Evolutionary conservation across 2,113 vertebrate species (phyloP).

Genomic region (Odontophorus gujanensis): DNA sequence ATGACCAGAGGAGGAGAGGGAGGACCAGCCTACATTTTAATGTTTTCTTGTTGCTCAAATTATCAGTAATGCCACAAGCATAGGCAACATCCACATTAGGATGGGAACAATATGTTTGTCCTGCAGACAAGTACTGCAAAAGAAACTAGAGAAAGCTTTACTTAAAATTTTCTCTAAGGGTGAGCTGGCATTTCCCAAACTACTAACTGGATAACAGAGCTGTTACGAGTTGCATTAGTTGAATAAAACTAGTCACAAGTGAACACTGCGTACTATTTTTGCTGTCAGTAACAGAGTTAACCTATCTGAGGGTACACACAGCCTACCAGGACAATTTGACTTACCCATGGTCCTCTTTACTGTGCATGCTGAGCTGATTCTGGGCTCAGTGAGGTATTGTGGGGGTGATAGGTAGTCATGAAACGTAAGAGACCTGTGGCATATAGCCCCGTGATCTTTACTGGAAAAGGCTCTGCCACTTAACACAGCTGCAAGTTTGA

Average conservation of each 20-base stretch:
- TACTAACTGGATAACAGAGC: not conserved
- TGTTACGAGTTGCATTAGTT: not conserved
- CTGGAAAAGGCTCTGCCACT: not conserved
- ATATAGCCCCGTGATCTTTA: not conserved
- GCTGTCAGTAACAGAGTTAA: not conserved
- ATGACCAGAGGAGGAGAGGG: not conserved
- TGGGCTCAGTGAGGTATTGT: not conserved
- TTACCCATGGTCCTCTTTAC: not conserved
- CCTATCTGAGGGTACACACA: not conserved
- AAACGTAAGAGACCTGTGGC: not conserved
- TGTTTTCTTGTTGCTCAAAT: not conserved
- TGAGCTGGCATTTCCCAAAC: not conserved
- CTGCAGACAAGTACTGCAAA: not conserved
- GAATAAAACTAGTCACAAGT: not conserved
- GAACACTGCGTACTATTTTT: not conserved
- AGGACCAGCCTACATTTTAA: not conserved
- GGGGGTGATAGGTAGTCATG: not conserved
- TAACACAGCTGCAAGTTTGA: not conserved
- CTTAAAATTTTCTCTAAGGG: rapidly evolving
- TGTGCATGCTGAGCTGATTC: not conserved
- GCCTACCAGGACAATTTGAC: not conserved
- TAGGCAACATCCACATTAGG: not conserved
- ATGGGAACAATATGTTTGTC: not conserved
- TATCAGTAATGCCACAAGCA: not conserved
- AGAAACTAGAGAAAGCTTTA: not conserved